Evolutionary conservation across 2,888 invertebrate genomes (phyloP), one percentile per base, ranked within the genome.

Genomic region (Nymphalis urticae): DNA sequence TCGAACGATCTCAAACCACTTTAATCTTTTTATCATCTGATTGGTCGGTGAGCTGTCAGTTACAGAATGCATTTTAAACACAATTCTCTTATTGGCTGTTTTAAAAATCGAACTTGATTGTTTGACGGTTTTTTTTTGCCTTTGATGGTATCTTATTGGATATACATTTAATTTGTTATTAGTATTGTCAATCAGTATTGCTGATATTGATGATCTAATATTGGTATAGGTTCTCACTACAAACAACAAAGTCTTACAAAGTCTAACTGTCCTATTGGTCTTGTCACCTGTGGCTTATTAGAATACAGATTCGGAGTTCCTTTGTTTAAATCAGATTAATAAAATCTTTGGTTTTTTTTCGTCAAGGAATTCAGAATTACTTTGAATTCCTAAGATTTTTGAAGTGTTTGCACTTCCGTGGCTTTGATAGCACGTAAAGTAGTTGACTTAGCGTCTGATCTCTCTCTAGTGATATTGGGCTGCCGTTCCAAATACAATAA

Each of bases 41-140:
- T 92, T 91, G 89, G 91, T 81, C 80, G 81, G 83, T 79, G 81
- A 79, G 85, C 89, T 91, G 92, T 92, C 92, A 91, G 79, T 81
- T 83, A 80, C 92, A 92, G 88, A 85, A 82, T 81, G 81, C 81
- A 82, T 86, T 88, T 85, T 87, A 86, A 87, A 89, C 88, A 86
- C 87, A 86, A 80, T 82, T 80, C 82, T 80, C 81, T 81, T 83
- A 88, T 89, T 89, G 88, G 89, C 75, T 75, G 75, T 74, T 72
- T 76, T 77, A 76, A 75, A 77, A 80, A 85, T 86, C 81, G 79
- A 81, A 85, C 83, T 83, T 84, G 27, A 54, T 54, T 66, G 48
- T 65, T 60, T 65, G 59, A 51, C 51, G n/a, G 48, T 50, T 50
- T n/a, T 42, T 42, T 65, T 60, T 65, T 21, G 21, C 51, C 27